Evolutionary conservation across 1,140 invertebrate genomes (phyloP).

Genomic region (Frieseomelitta varia): DNA sequence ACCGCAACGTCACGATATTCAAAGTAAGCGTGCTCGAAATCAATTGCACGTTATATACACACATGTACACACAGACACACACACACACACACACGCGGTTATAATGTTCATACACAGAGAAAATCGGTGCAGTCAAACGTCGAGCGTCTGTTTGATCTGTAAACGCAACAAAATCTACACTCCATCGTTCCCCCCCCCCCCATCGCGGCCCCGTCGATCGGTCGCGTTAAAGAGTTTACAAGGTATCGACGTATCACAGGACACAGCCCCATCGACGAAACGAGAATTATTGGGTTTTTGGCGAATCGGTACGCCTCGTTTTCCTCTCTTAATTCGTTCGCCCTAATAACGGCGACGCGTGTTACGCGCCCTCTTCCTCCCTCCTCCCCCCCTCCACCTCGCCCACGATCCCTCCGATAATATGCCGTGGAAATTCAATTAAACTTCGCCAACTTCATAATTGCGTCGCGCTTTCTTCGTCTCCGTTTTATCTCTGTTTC

Average conservation of each 20-base stretch:
- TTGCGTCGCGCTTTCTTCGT: slow-evolving; percentile 22
- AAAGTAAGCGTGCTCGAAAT: neutral
- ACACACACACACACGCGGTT: neutral
- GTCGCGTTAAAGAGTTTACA: no score
- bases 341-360: slow-evolving; percentile 11
- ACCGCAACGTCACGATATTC: neutral
- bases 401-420: neutral
- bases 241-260: no score
- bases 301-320: no score
- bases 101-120: neutral
- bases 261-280: no score
- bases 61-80: neutral
- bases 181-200: neutral
- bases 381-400: no score
- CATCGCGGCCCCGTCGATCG: neutral
- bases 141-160: neutral
- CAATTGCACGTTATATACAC: neutral
- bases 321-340: slow-evolving; percentile 7
- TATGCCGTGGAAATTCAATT: slow-evolving; percentile 41
- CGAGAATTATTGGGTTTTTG: no score
- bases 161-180: neutral
- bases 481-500: slow-evolving; percentile 14
- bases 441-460: slow-evolving; percentile 43
- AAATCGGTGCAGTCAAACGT: neutral
- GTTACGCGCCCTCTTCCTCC: neutral